Evolutionary conservation across 2,113 vertebrate genomes (phyloP).

Genomic region (Sorex araneus): DNA sequence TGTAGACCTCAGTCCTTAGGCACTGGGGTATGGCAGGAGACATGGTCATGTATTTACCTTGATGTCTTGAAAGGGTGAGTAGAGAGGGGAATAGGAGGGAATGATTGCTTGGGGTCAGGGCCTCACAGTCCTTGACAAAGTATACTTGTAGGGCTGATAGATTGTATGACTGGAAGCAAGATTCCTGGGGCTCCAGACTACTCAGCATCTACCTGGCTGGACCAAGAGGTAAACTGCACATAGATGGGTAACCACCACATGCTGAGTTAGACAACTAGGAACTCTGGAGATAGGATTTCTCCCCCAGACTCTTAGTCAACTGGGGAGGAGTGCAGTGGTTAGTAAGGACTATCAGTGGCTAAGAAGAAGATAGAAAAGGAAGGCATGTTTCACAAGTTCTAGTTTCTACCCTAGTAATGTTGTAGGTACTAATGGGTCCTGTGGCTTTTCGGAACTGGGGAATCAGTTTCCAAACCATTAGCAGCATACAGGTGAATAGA

Average conservation of each 20-base stretch:
- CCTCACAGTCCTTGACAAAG: neutral
- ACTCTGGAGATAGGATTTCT: neutral
- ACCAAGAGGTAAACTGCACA: conserved; percentile 15
- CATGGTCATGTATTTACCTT: too few species aligned
- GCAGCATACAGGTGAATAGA: neutral
- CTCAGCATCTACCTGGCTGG: neutral
- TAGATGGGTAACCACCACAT: neutral
- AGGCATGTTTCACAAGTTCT: too few species aligned
- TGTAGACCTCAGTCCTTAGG: too few species aligned
- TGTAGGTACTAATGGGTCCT: neutral
- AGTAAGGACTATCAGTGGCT: too few species aligned
- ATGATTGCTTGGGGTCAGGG: neutral
- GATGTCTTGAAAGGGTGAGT: neutral
- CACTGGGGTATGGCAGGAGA: too few species aligned
- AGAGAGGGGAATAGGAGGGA: neutral
- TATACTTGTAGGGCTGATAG: neutral
- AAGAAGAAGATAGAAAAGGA: too few species aligned
- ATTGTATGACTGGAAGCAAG: conserved; percentile 19
- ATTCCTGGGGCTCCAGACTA: neutral
- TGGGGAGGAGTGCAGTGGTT: neutral
- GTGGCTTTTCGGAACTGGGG: neutral
- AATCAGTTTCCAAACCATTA: neutral
- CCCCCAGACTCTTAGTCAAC: neutral
- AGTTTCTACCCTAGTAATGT: neutral
- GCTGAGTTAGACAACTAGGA: neutral